These are phyloP conservation scores for Pundamilia nyererei DNA, from an alignment of 2,113 vertebrate species.

Conservation along the genomic window DNA sequence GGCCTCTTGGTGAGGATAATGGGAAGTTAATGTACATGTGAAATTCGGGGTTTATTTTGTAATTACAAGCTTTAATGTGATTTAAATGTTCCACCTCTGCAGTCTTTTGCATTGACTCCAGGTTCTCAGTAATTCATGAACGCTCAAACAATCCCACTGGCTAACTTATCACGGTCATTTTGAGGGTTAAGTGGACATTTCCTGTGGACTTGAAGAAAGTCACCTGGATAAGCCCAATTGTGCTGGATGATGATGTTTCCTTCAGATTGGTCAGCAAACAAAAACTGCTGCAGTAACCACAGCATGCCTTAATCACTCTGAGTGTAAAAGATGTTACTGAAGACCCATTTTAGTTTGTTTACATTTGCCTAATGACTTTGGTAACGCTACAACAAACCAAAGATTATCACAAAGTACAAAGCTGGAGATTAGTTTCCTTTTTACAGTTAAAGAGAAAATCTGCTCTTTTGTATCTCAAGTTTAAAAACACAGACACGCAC, in stretches of 20 bases:
- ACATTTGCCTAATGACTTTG: not conserved
- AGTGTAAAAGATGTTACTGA: not conserved
- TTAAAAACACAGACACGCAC: not conserved
- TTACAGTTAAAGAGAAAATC: not conserved
- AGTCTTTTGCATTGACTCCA: not conserved
- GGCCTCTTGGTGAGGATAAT: not conserved
- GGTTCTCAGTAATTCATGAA: not conserved
- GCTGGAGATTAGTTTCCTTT: not conserved
- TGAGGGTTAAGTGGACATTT: not conserved
- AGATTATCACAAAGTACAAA: not conserved
- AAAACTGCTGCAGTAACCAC: not conserved
- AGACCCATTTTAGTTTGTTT: not conserved
- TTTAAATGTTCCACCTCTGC: not conserved
- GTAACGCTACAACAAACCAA: fast-evolving
- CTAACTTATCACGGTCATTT: not conserved
- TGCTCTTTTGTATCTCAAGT: not conserved
- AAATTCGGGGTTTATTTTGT: fast-evolving
- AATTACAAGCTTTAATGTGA: not conserved
- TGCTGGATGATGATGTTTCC: not conserved
- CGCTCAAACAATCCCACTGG: not conserved
- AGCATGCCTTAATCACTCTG: not conserved
- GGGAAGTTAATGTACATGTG: not conserved
- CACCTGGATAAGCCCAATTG: not conserved
- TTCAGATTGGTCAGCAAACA: not conserved
- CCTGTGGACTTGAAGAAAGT: not conserved